A percentile compares a stretch with the other conserved stretches of the same genome.
phyloP scores from a whole-genome alignment of 2,797 vertebrate genomes.

The Siniperca obscura region DNA sequence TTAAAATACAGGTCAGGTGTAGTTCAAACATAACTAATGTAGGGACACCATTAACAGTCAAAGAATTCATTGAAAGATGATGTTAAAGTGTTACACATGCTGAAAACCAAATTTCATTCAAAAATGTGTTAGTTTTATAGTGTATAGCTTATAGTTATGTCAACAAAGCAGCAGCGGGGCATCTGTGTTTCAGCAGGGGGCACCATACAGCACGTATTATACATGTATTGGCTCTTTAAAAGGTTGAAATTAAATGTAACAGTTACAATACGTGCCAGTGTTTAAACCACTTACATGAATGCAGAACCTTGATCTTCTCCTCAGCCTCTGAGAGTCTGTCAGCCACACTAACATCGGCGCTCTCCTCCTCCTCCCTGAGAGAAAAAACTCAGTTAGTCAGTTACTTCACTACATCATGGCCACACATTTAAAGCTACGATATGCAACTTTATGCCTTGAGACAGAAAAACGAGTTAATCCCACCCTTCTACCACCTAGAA shows the following conservation, averaged over 20 bases:
- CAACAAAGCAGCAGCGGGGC: slow-evolving; percentile 20
- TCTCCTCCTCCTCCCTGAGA: slow-evolving; percentile 88
- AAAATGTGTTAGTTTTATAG: not conserved
- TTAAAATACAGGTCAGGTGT: not conserved
- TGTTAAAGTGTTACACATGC: not conserved
- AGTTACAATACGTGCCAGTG: slow-evolving; percentile 29
- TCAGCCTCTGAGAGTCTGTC: slow-evolving; percentile 93
- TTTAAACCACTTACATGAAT: slow-evolving; percentile 89
- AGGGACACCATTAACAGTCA: not conserved
- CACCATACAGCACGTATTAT: slow-evolving; percentile 33
- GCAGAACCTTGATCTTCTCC: slow-evolving; percentile 95
- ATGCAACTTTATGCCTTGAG: not conserved
- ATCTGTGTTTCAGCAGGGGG: slow-evolving; percentile 54
- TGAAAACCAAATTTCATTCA: not conserved
- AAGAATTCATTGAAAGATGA: not conserved
- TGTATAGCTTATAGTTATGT: slow-evolving; percentile 1
- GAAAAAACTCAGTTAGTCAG: slow-evolving; percentile 46
- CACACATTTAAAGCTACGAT: slow-evolving; percentile 31
- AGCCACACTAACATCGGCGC: slow-evolving; percentile 87
- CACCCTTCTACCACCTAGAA: slow-evolving; percentile 16
- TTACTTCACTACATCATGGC: slow-evolving; percentile 28
- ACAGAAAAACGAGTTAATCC: slow-evolving; percentile 10
- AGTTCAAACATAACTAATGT: not conserved
- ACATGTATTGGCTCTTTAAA: slow-evolving; percentile 27
- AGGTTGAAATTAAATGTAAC: slow-evolving; percentile 42